phyloP scores from a whole-genome alignment of 2,113 vertebrate genomes.

The Pao palembangensis region DNA sequence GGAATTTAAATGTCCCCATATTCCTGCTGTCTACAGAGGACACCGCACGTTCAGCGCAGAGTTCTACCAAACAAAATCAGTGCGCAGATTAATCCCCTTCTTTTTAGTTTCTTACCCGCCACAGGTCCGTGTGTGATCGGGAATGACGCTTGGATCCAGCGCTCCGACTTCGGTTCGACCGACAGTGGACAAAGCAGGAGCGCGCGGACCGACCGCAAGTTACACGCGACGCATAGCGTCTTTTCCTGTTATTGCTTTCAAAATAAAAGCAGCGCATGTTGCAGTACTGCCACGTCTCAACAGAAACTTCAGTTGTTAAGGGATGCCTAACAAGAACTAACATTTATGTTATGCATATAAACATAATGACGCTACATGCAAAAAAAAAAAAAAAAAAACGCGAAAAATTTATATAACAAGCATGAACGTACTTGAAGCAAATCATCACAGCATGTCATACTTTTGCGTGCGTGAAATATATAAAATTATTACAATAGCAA shows the following conservation, averaged over 20 bases:
- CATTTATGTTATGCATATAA: too few species aligned
- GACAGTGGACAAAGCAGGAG: constrained; percentile 2
- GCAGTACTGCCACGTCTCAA: too few species aligned
- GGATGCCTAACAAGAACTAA: too few species aligned
- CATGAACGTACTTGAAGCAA: too few species aligned
- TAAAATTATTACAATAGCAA: too few species aligned
- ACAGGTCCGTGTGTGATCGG: not conserved
- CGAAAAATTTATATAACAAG: too few species aligned
- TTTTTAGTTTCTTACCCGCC: constrained; percentile 24
- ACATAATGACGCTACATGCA: not conserved
- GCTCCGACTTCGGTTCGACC: constrained; percentile 15
- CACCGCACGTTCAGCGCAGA: not conserved
- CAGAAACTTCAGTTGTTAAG: too few species aligned
- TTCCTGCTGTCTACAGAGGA: not conserved
- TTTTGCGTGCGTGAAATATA: too few species aligned
- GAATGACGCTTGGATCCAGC: constrained; percentile 44
- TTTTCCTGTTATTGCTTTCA: constrained; percentile 17
- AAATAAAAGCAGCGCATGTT: constrained; percentile 14
- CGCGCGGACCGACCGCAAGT: not conserved
- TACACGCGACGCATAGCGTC: fast-evolving
- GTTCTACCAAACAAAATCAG: not conserved
- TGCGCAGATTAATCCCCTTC: fast-evolving
- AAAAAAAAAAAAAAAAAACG: not conserved
- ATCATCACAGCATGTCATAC: too few species aligned
- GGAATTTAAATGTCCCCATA: constrained; percentile 16